Evolutionary conservation across 1,140 invertebrate genomes (phyloP).

Genomic region (Brachionus plicatilis): DNA sequence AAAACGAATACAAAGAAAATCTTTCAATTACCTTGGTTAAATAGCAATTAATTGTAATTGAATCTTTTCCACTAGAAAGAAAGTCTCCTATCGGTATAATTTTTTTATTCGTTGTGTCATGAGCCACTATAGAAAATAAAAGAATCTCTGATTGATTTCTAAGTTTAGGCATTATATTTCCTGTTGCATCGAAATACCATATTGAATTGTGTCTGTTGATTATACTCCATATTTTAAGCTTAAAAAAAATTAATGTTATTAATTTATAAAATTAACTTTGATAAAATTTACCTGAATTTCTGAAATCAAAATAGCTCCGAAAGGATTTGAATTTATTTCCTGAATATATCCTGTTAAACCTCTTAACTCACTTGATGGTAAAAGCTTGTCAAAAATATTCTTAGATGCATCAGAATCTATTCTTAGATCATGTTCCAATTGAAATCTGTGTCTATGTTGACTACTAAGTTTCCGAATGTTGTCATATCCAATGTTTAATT

Average conservation of each 20-base stretch:
- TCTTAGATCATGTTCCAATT: neutral
- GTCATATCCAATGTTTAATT: neutral
- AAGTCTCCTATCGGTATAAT: neutral
- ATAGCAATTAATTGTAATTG: neutral
- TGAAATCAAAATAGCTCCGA: neutral
- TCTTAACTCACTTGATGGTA: neutral
- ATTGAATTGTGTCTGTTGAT: neutral
- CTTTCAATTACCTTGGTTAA: neutral
- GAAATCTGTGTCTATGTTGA: neutral
- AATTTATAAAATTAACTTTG: neutral
- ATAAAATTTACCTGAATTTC: neutral
- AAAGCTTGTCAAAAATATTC: neutral
- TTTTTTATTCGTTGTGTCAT: neutral
- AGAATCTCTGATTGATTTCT: neutral
- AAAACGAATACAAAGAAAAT: neutral
- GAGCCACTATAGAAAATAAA: neutral
- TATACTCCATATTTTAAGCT: neutral
- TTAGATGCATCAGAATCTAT: constrained; percentile 3
- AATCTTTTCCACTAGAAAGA: neutral
- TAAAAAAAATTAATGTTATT: neutral
- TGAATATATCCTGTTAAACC: constrained; percentile 2
- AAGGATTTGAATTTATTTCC: neutral
- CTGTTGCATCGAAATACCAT: constrained; percentile 20
- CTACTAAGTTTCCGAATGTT: neutral
- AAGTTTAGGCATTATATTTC: neutral